These are phyloP conservation scores for Scolopax rusticola DNA, from an alignment of 2,797 vertebrate genomes.

Conservation along the genomic window DNA sequence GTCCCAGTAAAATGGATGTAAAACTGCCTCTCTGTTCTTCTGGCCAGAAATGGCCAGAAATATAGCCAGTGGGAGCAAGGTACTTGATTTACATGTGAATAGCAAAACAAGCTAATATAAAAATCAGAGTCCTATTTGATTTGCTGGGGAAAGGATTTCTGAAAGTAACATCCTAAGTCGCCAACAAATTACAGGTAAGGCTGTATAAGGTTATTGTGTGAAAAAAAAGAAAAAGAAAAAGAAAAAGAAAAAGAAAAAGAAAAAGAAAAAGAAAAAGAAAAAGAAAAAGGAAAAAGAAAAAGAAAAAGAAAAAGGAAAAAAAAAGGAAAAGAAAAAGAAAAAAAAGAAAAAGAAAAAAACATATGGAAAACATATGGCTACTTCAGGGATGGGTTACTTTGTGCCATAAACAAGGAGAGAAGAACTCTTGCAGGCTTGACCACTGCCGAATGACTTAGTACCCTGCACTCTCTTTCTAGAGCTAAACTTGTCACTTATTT, in stretches of 20 bases:
- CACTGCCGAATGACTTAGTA: background rate
- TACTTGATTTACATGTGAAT: accelerated
- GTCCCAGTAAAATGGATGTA: background rate
- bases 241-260: background rate
- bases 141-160: background rate
- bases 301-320: background rate
- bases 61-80: background rate
- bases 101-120: background rate
- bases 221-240: background rate
- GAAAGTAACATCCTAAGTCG: background rate
- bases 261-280: background rate
- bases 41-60: background rate
- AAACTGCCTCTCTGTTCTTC: background rate
- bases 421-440: background rate
- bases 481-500: background rate
- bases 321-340: too few species aligned
- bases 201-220: background rate
- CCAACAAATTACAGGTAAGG: background rate
- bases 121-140: background rate
- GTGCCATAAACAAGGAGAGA: background rate
- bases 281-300: background rate
- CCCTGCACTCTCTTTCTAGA: background rate
- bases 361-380: background rate
- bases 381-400: background rate
- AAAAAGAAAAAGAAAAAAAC: too few species aligned